Evolutionary conservation across 1,140 invertebrate genomes (phyloP), one percentile per base, ranked within the genome.

Genomic region (Triops longicaudatus): DNA sequence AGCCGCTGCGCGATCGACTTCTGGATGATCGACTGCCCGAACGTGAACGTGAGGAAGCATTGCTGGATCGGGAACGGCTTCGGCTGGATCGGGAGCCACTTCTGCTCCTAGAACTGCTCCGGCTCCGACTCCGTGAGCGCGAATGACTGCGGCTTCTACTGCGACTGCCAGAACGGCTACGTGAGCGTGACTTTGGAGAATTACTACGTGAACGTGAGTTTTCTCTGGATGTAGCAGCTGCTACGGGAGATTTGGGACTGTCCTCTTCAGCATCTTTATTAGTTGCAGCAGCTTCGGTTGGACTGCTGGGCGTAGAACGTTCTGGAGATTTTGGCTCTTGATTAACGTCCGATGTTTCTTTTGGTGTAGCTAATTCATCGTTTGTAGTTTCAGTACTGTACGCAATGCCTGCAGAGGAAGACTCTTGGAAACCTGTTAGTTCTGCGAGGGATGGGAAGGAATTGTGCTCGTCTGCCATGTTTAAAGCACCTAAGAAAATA

Each of bases 101-200:
- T 43, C 31, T 44, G 72, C 76, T 77, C 0, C 72, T n/a, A 3
- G 76, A 77, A 11, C 72, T 31, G 17, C 73, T 73, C 26, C 11
- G 37, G 73, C 73, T 73, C 22, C 79, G 75, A 63, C 42, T 72
- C 37, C 76, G 76, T n/a, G 76, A 77, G 17, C 76, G 44, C 14
- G 76, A 77, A 41, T 77, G 71, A 0, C 44, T 72, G 26, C 76
- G 76, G 41, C 76, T 73, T 28, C 17, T 44, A 17, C 4, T 63
- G n/a, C 74, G 74, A 75, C 74, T 75, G 10, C 43, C 26, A 1
- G 41, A 41, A 72, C 42, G 77, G 37, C 73, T 44, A 11, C 73
- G 72, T 41, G 76, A 77, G 14, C 28, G 76, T 72, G 76, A 77
- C 73, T 75, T 75, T 14, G 74, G 63, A 26, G 74, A 75, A 28